A percentile compares a stretch with the other conserved stretches of the same genome.
phyloP scores from a whole-genome alignment of 2,113 vertebrate genomes.

The Narcine bancroftii region DNA sequence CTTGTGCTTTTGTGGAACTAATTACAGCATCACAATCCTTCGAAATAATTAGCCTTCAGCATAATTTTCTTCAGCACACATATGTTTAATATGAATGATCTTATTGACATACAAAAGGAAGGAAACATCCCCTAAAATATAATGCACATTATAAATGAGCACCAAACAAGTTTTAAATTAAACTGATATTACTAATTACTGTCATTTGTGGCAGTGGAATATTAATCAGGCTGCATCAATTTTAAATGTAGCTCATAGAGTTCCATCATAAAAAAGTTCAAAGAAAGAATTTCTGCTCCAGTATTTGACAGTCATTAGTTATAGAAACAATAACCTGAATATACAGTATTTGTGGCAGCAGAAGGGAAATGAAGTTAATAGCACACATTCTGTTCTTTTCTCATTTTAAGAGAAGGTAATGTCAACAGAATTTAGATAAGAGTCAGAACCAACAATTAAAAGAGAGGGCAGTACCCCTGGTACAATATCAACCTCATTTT shows the following conservation, averaged over 20 bases:
- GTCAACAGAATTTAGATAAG: neutral
- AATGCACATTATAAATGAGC: neutral
- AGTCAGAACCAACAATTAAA: neutral
- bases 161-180: neutral
- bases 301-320: neutral
- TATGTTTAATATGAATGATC: neutral
- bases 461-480: neutral
- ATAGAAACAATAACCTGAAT: neutral
- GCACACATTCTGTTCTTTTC: neutral
- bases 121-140: neutral
- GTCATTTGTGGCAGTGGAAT: neutral
- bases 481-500: neutral
- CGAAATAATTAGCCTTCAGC: neutral
- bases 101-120: neutral
- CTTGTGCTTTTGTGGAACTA: neutral
- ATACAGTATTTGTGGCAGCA: neutral
- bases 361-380: neutral
- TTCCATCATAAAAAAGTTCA: neutral
- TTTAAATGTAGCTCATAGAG: neutral
- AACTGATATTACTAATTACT: neutral
- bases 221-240: neutral
- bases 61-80: neutral
- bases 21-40: neutral
- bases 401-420: neutral
- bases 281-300: neutral